phyloP scores from a whole-genome alignment of 2,888 invertebrate species.

The Pterobdella sp. region DNA sequence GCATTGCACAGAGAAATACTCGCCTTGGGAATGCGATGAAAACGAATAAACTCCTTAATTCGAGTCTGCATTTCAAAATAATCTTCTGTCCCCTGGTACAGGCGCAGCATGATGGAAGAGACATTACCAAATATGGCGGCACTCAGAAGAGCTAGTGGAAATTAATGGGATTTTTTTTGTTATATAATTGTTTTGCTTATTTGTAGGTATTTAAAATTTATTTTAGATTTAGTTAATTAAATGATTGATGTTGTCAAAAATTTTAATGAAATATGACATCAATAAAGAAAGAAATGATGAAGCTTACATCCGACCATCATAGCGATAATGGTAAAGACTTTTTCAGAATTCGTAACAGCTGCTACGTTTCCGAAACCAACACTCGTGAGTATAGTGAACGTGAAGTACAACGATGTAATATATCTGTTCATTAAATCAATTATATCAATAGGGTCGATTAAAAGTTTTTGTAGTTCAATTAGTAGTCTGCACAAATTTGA shows the following conservation, averaged over 20 bases:
- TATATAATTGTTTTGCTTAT: background rate
- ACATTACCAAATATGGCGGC: conserved; percentile 53
- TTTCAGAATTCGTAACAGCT: conserved; percentile 51
- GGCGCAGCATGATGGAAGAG: conserved; percentile 50
- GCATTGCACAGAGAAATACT: too few species aligned
- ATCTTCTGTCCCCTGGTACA: conserved; percentile 52
- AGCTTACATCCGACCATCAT: conserved; percentile 51
- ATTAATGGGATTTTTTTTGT: background rate
- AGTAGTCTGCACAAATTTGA: too few species aligned
- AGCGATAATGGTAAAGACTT: conserved; percentile 51
- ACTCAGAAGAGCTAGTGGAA: conserved; percentile 47
- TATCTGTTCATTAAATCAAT: conserved; percentile 38
- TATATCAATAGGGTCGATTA: too few species aligned
- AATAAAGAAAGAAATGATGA: background rate
- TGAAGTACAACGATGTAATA: conserved; percentile 51
- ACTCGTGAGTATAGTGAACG: conserved; percentile 50
- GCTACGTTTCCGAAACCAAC: conserved; percentile 52
- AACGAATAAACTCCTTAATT: conserved; percentile 52
- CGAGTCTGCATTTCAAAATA: conserved; percentile 50
- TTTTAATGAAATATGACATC: background rate
- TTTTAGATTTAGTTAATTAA: background rate
- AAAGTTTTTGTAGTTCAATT: too few species aligned
- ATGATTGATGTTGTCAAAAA: background rate
- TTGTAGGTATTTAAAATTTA: background rate
- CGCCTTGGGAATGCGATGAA: conserved; percentile 49